A percentile compares a stretch with the other conserved stretches of the same genome.
Evolutionary conservation across 2,888 invertebrate species (phyloP).

Genomic region (Coelinius sp.): DNA sequence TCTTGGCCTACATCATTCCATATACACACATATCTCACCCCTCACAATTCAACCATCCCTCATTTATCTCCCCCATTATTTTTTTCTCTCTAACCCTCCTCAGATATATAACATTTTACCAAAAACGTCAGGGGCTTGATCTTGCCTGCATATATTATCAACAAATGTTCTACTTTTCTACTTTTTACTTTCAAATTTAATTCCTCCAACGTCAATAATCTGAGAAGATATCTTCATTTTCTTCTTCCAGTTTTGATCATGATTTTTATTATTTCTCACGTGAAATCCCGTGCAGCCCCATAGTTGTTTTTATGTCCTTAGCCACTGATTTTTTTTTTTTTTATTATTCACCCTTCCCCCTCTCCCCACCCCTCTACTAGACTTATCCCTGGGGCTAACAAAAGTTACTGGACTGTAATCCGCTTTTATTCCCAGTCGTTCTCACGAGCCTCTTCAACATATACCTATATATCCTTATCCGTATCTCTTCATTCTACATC

Average conservation of each 20-base stretch:
- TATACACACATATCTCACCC: slow-evolving; percentile 32
- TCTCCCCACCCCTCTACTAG: not conserved
- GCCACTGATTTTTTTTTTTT: slow-evolving; percentile 43
- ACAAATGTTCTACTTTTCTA: slow-evolving; percentile 9
- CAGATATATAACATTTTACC: not conserved
- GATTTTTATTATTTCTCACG: slow-evolving; percentile 50
- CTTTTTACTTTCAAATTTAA: not conserved
- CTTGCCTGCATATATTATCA: not conserved
- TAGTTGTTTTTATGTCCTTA: slow-evolving; percentile 24
- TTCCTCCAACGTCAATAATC: not conserved
- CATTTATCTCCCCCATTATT: slow-evolving; percentile 2
- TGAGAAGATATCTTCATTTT: not conserved
- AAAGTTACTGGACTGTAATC: slow-evolving; percentile 50
- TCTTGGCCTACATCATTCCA: slow-evolving; percentile 66
- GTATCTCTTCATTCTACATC: slow-evolving; percentile 1
- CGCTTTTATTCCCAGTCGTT: slow-evolving; percentile 51
- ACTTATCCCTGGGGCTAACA: slow-evolving; percentile 40
- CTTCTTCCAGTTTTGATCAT: slow-evolving; percentile 30
- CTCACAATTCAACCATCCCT: not conserved
- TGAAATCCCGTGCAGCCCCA: slow-evolving; percentile 16
- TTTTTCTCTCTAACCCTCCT: not conserved
- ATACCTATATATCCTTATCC: slow-evolving; percentile 32
- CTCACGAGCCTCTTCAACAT: slow-evolving; percentile 42
- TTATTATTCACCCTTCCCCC: slow-evolving; percentile 37
- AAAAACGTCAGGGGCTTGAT: not conserved